Base-by-base conservation (phyloP, 2,888 invertebrate species). In the Agonopterix arenella region DNA sequence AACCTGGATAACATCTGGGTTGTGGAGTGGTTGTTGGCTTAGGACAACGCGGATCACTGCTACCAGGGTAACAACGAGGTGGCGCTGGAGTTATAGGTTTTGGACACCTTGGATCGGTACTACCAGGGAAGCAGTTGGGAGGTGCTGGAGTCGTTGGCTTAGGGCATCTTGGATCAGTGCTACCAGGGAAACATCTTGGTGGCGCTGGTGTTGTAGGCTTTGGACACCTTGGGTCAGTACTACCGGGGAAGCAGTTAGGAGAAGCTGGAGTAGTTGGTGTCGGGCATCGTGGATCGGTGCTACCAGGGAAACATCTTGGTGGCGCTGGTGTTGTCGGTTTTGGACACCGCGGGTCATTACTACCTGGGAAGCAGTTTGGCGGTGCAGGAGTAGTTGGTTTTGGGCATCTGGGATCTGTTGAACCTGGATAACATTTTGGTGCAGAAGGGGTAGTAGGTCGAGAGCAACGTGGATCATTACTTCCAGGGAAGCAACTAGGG, bases 401-500 rank as follows among this genome's bases (percentile, higher is more conserved):
- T 4, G 73, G 66, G 52, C 79, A 79, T 2, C 49, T 36, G 0
- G 49, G 49, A 11, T 57, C 53, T 59, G 62, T 38, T 40, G 8
- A n/a, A n/a, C 74, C 75, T 4, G 76, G 73, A 49, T 68, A 73
- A 45, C 75, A 75, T n/a, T n/a, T n/a, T n/a, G n/a, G n/a, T n/a
- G n/a, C n/a, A n/a, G n/a, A n/a, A n/a, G n/a, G 0, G 64, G 55
- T 18, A 0, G 73, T 64, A 0, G 72, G 68, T 11, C 59, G 49
- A 9, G 64, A 64, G 49, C 68, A 72, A 44, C 75, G 53, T 2
- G 57, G 69, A 67, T 61, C 66, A 71, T 63, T 36, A 51, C 64
- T 43, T 46, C 67, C 48, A 56, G 68, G 61, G 42, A 56, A 63
- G 11, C 64, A 61, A 9, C 55, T 62, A 3, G 18, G 18, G 1